These are phyloP conservation scores for Eriosoma lanigerum DNA, from an alignment of 1,140 invertebrate genomes.

Conservation along the genomic window DNA sequence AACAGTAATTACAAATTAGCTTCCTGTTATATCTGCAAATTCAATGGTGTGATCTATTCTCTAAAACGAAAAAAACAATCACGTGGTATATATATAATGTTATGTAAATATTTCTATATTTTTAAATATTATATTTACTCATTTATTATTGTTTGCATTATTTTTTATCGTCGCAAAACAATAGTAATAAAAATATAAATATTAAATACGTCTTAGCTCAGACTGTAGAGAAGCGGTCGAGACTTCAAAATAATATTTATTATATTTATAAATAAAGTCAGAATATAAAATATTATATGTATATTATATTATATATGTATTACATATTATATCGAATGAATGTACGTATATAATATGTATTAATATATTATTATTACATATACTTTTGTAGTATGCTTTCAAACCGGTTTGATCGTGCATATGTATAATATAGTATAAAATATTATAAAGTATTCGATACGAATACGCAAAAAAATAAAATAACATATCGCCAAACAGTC, in stretches of 20 bases:
- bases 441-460: constrained; percentile 25
- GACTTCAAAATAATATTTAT: constrained; percentile 3
- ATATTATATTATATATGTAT: background rate
- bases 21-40: too few species aligned
- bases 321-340: background rate
- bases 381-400: constrained; percentile 28
- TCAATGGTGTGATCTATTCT: too few species aligned
- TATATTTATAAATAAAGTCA: background rate
- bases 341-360: constrained; percentile 22
- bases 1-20: too few species aligned
- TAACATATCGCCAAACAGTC: constrained; percentile 14
- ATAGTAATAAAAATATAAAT: constrained; percentile 5
- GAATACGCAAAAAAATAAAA: constrained; percentile 38
- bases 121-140: background rate
- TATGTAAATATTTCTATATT: background rate
- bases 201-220: background rate
- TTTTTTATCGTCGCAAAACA: constrained; percentile 13
- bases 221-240: background rate
- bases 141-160: background rate
- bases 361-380: constrained; percentile 22
- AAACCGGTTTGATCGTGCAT: constrained; percentile 21
- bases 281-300: constrained; percentile 35
- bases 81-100: background rate
- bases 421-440: too few species aligned
- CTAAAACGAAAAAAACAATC: too few species aligned